Conservation (phyloP, 1,140 invertebrate species). For the Diorhabda carinulata region DNA sequence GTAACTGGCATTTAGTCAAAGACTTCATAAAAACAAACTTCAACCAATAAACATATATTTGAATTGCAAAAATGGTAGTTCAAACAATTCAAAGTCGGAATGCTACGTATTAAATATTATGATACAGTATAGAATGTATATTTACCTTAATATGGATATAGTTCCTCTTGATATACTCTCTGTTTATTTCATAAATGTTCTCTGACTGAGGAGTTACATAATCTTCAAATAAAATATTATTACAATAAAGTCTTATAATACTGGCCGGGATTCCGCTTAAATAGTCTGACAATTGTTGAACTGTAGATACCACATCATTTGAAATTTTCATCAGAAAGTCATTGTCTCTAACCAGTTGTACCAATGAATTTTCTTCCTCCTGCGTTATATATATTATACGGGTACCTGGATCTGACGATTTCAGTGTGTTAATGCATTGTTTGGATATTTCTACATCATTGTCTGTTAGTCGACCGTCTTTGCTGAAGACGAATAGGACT, state of each 20-base stretch:
- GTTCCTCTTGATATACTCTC: conserved; percentile 31
- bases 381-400: conserved; percentile 31
- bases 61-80: no score
- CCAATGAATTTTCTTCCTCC: conserved; percentile 21
- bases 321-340: conserved; percentile 29
- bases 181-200: conserved; percentile 37
- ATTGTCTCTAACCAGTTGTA: conserved; percentile 23
- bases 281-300: conserved; percentile 25
- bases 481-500: conserved; percentile 32
- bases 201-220: conserved; percentile 37
- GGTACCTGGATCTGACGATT: conserved; percentile 30
- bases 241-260: conserved; percentile 39
- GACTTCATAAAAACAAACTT: no score
- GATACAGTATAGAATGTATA: background rate
- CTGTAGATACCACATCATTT: conserved; percentile 24
- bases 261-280: conserved; percentile 32
- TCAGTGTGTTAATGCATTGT: conserved; percentile 30
- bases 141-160: conserved; percentile 31
- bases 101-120: background rate
- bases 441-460: conserved; percentile 23
- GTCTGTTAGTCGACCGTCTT: conserved; percentile 28
- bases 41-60: no score
- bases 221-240: conserved; percentile 34
- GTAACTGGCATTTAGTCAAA: no score
- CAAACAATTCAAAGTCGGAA: no score